Conservation (phyloP, 2,797 vertebrate species). For the Lacerta agilis region DNA sequence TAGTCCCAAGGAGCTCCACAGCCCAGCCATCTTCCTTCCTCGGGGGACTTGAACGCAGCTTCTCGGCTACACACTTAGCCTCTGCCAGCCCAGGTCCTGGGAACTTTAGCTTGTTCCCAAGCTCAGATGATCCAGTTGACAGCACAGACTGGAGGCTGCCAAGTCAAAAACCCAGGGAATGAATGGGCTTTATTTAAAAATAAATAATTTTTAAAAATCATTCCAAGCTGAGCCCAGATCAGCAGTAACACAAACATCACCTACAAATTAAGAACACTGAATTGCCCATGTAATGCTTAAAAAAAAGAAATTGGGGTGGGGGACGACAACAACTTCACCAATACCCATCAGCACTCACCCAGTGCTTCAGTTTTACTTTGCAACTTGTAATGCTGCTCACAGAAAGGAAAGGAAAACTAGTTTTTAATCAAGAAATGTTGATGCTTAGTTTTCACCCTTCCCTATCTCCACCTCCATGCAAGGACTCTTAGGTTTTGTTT, state of each 20-base stretch:
- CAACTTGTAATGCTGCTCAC: constrained; percentile 31
- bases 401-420: not conserved
- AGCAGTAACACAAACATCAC: constrained; percentile 15
- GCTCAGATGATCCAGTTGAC: constrained; percentile 70
- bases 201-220: not conserved
- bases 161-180: constrained; percentile 56
- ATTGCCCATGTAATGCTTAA: not conserved
- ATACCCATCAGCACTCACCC: not conserved
- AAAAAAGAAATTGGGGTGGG: not conserved
- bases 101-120: constrained; percentile 71
- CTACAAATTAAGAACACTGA: not conserved
- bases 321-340: not conserved
- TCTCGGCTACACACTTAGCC: constrained; percentile 64
- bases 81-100: constrained; percentile 74
- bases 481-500: not conserved
- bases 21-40: constrained; percentile 57
- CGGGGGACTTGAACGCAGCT: constrained; percentile 37
- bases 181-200: constrained; percentile 57
- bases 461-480: not conserved
- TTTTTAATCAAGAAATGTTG: constrained; percentile 1
- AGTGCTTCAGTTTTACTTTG: not conserved
- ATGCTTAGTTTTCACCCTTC: not conserved
- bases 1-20: constrained; percentile 41
- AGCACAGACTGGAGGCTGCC: constrained; percentile 61
- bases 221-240: constrained; percentile 28